Percentiles rank a stretch among this genome's conserved stretches.
Conservation (phyloP, 2,888 invertebrate species). For the Eupsilia transversa region DNA sequence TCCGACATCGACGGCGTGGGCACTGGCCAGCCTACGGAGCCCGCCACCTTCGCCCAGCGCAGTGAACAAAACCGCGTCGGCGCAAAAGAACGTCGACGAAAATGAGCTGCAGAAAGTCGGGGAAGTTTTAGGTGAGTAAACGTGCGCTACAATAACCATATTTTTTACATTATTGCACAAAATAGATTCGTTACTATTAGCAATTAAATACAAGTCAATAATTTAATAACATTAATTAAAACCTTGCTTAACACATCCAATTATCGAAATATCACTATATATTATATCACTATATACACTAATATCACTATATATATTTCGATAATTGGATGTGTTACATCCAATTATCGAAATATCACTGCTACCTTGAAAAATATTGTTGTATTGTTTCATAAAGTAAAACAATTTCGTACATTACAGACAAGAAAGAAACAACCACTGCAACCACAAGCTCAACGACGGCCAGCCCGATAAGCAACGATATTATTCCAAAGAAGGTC, state of each 20-base stretch:
- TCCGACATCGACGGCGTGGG: constrained; percentile 89
- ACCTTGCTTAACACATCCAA: constrained; percentile 17
- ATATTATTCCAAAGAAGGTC: constrained; percentile 79
- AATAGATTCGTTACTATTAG: neutral
- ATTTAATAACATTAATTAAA: neutral
- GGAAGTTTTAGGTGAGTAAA: constrained; percentile 81
- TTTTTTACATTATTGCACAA: neutral
- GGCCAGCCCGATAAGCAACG: constrained; percentile 74
- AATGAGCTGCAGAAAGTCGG: constrained; percentile 87
- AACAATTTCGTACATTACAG: constrained; percentile 75
- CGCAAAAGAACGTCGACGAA: constrained; percentile 81
- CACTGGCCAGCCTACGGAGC: constrained; percentile 86
- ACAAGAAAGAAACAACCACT: constrained; percentile 77
- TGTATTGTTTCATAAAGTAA: constrained; percentile 8
- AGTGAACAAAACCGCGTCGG: constrained; percentile 74
- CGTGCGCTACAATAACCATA: neutral
- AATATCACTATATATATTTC: too few species aligned
- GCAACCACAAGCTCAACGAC: constrained; percentile 73
- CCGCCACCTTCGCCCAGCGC: constrained; percentile 78
- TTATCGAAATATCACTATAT: neutral
- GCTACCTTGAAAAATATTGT: constrained; percentile 1
- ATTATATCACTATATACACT: too few species aligned
- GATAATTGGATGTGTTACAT: too few species aligned
- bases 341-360: constrained; percentile 3
- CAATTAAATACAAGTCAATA: constrained; percentile 1